Conservation (phyloP, 2,797 vertebrate species). For the Phrynocephalus guinanensis region DNA sequence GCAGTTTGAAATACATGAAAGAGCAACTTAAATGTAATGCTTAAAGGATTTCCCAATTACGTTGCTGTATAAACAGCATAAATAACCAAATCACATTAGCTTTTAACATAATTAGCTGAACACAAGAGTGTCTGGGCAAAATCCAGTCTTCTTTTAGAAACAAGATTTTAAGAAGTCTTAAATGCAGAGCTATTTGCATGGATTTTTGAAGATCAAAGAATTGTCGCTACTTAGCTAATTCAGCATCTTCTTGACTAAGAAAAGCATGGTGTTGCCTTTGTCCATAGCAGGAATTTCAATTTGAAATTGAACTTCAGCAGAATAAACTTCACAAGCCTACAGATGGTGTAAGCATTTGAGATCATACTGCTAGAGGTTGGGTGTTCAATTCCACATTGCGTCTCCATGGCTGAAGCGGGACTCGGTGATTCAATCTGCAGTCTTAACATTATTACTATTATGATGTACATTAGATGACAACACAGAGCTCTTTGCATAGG, state of each 20-base stretch:
- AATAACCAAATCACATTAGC: constrained; percentile 39
- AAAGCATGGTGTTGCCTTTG: constrained; percentile 39
- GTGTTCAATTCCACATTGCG: too few relatives aligned
- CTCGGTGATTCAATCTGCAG: too few relatives aligned
- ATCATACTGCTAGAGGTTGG: neutral
- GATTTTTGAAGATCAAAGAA: constrained; percentile 63
- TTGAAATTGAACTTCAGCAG: too few relatives aligned
- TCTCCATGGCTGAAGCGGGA: too few relatives aligned
- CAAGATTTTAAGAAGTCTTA: constrained; percentile 12
- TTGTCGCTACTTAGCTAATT: constrained; percentile 57
- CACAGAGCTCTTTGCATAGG: too few relatives aligned
- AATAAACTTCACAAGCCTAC: neutral
- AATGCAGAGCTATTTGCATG: constrained; percentile 33
- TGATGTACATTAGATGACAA: too few relatives aligned
- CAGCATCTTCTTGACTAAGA: neutral
- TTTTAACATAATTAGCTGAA: constrained; percentile 35
- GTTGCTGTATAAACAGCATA: constrained; percentile 39
- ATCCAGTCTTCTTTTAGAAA: neutral
- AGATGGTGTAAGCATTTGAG: neutral
- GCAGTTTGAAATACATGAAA: constrained; percentile 29
- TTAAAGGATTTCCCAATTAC: constrained; percentile 34
- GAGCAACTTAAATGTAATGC: constrained; percentile 24
- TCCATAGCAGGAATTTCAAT: constrained; percentile 2
- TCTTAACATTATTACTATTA: too few relatives aligned
- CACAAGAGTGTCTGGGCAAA: constrained; percentile 3